These are phyloP conservation scores for Chaetorhynchus papuensis DNA, from an alignment of 2,113 vertebrate species.

Conservation along the genomic window DNA sequence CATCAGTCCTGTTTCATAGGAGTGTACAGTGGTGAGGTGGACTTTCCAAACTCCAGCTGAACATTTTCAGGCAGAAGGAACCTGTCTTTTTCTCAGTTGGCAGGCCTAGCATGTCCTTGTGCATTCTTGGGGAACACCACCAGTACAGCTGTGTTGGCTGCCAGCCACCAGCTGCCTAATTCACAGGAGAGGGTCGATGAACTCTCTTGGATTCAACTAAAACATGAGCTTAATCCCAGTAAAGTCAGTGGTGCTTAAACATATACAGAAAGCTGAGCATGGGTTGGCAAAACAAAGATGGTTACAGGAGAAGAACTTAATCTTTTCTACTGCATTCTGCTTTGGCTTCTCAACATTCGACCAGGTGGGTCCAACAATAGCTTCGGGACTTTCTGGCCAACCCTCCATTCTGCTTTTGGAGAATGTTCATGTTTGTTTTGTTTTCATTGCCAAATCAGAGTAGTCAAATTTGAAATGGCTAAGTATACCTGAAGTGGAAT, in stretches of 20 bases:
- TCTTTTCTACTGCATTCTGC: background rate
- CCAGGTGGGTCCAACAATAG: background rate
- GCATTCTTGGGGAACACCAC: background rate
- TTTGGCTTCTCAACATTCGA: background rate
- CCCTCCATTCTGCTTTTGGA: background rate
- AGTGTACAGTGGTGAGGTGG: background rate
- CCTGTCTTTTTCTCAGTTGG: background rate
- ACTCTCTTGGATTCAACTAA: background rate
- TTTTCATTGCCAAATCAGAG: background rate
- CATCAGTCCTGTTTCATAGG: background rate
- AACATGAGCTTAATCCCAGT: background rate
- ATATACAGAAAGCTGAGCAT: background rate
- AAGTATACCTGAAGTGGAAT: constrained; percentile 2
- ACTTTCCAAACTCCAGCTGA: background rate
- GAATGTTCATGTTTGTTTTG: background rate
- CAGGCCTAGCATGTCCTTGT: background rate
- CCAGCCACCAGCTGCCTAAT: background rate
- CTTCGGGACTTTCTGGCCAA: background rate
- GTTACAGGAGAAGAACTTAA: background rate
- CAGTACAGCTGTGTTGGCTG: background rate
- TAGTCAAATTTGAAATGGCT: background rate
- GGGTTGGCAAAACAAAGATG: background rate
- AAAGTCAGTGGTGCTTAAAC: background rate
- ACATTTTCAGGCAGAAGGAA: background rate
- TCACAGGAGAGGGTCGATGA: background rate